phyloP scores from a whole-genome alignment of 2,797 vertebrate genomes.

The Podarcis siculus region DNA sequence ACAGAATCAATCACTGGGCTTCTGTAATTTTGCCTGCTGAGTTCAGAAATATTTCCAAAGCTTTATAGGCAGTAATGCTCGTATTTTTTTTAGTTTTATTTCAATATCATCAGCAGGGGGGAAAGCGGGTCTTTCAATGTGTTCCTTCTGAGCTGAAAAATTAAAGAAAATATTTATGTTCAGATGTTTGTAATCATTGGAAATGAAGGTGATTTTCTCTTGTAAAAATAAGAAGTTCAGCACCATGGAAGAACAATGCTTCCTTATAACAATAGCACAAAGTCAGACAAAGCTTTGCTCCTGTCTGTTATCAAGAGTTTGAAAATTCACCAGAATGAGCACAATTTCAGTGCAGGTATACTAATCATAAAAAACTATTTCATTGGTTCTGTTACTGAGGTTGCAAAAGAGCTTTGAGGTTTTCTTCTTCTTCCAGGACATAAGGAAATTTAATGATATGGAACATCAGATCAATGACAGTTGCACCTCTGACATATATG shows the following conservation, averaged over 20 bases:
- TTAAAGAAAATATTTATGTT: not conserved
- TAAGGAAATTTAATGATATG: conserved; percentile 28
- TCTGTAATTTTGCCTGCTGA: not conserved
- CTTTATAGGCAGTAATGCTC: not conserved
- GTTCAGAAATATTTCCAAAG: conserved; percentile 29
- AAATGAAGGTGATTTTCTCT: conserved; percentile 2
- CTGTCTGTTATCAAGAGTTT: conserved; percentile 42
- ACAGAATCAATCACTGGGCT: not conserved
- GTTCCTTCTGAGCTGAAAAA: not conserved
- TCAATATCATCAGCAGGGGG: conserved; percentile 12
- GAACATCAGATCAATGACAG: conserved; percentile 6
- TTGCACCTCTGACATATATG: not conserved
- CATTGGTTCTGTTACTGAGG: not conserved
- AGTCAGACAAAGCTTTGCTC: conserved; percentile 40
- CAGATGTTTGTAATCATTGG: conserved; percentile 27
- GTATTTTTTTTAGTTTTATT: not conserved
- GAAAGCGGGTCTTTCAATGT: not conserved
- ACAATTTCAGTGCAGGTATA: conserved; percentile 43
- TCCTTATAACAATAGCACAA: conserved; percentile 18
- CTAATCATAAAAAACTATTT: conserved; percentile 47
- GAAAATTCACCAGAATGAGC: conserved; percentile 44
- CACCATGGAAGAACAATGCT: not conserved
- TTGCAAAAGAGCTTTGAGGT: conserved; percentile 8
- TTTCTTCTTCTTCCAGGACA: conserved; percentile 28
- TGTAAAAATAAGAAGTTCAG: conserved; percentile 21